Evolutionary conservation across 1,140 invertebrate species (phyloP), one percentile per base, ranked within the genome.

Genomic region (Semibalanus balanoides): DNA sequence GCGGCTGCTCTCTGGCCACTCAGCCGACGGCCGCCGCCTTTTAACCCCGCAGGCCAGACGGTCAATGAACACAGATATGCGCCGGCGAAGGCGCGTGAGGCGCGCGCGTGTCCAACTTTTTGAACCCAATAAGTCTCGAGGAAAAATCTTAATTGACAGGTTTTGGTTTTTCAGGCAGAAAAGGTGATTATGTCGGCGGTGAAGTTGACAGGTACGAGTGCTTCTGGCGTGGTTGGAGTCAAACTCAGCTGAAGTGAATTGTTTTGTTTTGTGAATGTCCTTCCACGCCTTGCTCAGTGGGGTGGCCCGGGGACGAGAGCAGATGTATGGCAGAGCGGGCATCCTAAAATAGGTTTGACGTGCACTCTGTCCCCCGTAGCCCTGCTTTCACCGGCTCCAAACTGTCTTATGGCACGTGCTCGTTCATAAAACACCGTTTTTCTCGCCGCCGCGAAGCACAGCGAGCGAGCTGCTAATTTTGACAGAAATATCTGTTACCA

Each of bases 121-220:
- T 64, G 9, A 25, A 64, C 9, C 22, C 51, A 25, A 64, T 64
- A 64, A 11, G 22, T 64, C 51, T 64, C 22, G 51, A 25, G 22
- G 51, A 64, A 64, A 64, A 64, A 64, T 64, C 51, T 64, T 64
- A 64, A 64, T 64, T 64, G 51, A 64, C 51, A 64, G 51, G 51
- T 64, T 64, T 7, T 64, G 51, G 51, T 64, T 64, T 64, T 64
- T 64, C 51, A 64, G 51, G 51, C 51, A 64, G 51, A 64, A 64
- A 25, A 25, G 51, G 51, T 64, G 51, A 64, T 64, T 25, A 64
- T 25, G 51, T 25, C 51, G 51, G 11, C 9, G 51, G 14, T 19
- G 51, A 22, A 64, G 51, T 25, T 64, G 51, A 64, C 51, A 64
- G 51, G 14, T 14, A 7, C 14, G 51, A 14, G 51, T 64, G 51